Evolutionary conservation across 2,888 invertebrate genomes (phyloP).

Genomic region (Xestia rhomboidea): DNA sequence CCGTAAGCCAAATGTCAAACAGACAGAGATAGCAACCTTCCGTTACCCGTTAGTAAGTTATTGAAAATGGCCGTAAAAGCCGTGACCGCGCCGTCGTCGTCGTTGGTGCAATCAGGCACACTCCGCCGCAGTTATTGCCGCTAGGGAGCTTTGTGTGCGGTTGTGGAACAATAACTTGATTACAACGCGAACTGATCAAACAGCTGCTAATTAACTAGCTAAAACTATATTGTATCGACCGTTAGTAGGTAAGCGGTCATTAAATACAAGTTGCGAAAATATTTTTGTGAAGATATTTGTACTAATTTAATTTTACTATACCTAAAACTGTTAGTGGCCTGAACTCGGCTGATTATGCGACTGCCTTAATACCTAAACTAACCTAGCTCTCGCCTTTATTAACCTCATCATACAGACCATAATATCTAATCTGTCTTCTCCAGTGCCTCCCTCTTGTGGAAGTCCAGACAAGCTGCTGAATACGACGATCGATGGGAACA

Average conservation of each 20-base stretch:
- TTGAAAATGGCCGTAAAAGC: not conserved
- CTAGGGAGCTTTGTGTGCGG: conserved; percentile 6
- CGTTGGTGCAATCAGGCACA: conserved; percentile 5
- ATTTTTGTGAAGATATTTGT: not conserved
- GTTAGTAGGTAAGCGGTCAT: not conserved
- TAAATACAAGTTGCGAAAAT: no score
- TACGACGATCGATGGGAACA: conserved; percentile 94
- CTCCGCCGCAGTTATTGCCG: not conserved
- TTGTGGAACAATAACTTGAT: conserved; percentile 12
- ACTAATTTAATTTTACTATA: not conserved
- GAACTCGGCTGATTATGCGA: conserved; percentile 13
- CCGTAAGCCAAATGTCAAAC: no score
- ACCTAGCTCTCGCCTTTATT: not conserved
- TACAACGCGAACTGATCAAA: conserved; percentile 2
- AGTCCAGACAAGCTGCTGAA: conserved; percentile 96
- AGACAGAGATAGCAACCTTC: no score
- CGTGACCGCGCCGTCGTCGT: not conserved
- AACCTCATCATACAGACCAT: not conserved
- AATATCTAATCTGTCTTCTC: conserved; percentile 62
- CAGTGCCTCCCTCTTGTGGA: conserved; percentile 96
- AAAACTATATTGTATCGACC: not conserved
- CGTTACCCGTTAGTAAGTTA: no score
- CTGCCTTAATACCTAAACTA: not conserved
- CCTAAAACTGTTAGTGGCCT: not conserved
- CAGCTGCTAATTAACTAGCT: not conserved